Evolutionary conservation across 2,888 invertebrate species (phyloP).

Genomic region (Rhodophaea formosa): DNA sequence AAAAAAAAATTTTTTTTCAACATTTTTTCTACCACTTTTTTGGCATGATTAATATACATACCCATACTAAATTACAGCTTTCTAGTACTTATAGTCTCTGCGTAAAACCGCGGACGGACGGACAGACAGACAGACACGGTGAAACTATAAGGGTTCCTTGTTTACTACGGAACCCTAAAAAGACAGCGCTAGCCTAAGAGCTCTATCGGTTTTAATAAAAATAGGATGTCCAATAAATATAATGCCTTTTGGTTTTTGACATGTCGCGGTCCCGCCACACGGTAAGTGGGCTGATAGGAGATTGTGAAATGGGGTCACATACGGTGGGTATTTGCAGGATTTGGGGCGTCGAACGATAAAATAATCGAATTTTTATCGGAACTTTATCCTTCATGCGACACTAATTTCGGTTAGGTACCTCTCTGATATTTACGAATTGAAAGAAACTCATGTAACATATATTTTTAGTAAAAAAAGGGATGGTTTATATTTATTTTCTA

Average conservation of each 20-base stretch:
- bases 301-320: constrained; percentile 45
- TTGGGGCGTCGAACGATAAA: constrained; percentile 31
- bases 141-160: too few relatives aligned
- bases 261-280: constrained; percentile 24
- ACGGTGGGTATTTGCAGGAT: constrained; percentile 35
- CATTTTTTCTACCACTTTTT: too few relatives aligned
- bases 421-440: too few relatives aligned
- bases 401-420: not conserved
- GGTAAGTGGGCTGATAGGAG: constrained; percentile 45
- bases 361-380: constrained; percentile 19
- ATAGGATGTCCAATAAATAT: constrained; percentile 31
- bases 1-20: too few relatives aligned
- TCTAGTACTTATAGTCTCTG: too few relatives aligned
- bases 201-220: not conserved
- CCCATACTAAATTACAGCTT: too few relatives aligned
- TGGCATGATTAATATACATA: too few relatives aligned
- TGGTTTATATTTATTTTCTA: not conserved
- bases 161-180: too few relatives aligned
- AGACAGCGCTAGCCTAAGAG: too few relatives aligned
- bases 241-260: constrained; percentile 38
- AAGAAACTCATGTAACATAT: too few relatives aligned
- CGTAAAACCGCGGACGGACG: too few relatives aligned
- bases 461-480: not conserved
- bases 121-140: too few relatives aligned
- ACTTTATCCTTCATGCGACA: not conserved